Conservation (phyloP, 2,888 invertebrate species). For the Polydrusus tereticollis region DNA sequence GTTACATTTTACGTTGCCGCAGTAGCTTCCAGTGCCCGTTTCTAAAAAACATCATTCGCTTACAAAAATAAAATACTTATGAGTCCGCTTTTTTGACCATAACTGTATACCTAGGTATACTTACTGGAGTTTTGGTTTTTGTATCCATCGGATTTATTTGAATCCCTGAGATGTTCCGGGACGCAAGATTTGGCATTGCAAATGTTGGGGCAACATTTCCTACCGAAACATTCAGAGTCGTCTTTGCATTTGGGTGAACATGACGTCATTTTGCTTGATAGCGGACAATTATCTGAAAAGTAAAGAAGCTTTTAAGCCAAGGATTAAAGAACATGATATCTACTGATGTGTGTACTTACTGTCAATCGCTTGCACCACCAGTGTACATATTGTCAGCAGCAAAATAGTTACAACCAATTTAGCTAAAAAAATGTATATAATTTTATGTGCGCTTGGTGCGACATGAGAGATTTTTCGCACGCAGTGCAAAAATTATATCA, state of each 20-base stretch:
- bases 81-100: too few relatives aligned
- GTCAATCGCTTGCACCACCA: too few relatives aligned
- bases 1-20: slow-evolving; percentile 79
- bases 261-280: slow-evolving; percentile 74
- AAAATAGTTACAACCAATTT: too few relatives aligned
- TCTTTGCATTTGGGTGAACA: slow-evolving; percentile 79
- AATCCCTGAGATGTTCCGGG: slow-evolving; percentile 56
- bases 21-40: slow-evolving; percentile 72
- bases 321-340: not conserved
- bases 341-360: too few relatives aligned
- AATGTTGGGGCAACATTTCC: slow-evolving; percentile 77
- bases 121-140: slow-evolving; percentile 54
- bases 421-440: too few relatives aligned
- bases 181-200: slow-evolving; percentile 80
- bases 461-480: too few relatives aligned
- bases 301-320: not conserved
- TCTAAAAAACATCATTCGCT: too few relatives aligned
- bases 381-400: too few relatives aligned
- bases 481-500: too few relatives aligned
- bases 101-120: too few relatives aligned
- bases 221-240: slow-evolving; percentile 76
- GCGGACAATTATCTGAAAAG: slow-evolving; percentile 71
- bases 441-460: too few relatives aligned
- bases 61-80: too few relatives aligned
- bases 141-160: slow-evolving; percentile 55